Conservation (phyloP, 2,113 vertebrate genomes). For the Mesitornis unicolor region DNA sequence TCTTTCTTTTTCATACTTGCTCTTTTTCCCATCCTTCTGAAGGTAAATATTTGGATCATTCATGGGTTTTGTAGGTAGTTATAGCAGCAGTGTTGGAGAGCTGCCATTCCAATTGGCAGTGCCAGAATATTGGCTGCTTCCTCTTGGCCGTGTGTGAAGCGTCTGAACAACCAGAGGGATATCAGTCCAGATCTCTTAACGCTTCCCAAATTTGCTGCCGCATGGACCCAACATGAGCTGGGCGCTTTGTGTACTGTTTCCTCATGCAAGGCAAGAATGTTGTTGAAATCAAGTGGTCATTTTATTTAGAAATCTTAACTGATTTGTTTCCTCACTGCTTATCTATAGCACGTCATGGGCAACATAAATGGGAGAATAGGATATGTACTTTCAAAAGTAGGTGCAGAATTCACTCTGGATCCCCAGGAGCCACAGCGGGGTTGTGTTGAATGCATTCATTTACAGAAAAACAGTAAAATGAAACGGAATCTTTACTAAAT, state of each 20-base stretch:
- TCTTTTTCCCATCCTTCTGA: neutral
- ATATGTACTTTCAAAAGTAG: neutral
- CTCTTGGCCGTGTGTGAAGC: neutral
- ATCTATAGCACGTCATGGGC: neutral
- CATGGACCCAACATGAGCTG: accelerated
- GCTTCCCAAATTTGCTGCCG: neutral
- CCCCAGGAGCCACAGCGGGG: neutral
- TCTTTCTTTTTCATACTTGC: neutral
- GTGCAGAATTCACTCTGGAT: neutral
- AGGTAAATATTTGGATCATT: constrained; percentile 28
- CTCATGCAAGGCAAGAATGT: neutral
- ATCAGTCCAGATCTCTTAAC: neutral
- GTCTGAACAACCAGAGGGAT: neutral
- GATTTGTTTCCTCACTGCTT: neutral
- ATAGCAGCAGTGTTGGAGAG: neutral
- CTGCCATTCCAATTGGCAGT: neutral
- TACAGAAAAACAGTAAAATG: neutral
- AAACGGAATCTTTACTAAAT: neutral
- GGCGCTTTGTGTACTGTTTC: neutral
- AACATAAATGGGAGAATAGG: neutral
- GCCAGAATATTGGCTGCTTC: neutral
- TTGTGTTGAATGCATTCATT: neutral
- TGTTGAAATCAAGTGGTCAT: neutral
- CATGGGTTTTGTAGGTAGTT: constrained; percentile 5
- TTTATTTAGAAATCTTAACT: neutral